Percentiles rank a stretch among this genome's conserved stretches.
These are phyloP conservation scores for Edolisoma coerulescens DNA, from an alignment of 2,113 vertebrate species.

Conservation along the genomic window DNA sequence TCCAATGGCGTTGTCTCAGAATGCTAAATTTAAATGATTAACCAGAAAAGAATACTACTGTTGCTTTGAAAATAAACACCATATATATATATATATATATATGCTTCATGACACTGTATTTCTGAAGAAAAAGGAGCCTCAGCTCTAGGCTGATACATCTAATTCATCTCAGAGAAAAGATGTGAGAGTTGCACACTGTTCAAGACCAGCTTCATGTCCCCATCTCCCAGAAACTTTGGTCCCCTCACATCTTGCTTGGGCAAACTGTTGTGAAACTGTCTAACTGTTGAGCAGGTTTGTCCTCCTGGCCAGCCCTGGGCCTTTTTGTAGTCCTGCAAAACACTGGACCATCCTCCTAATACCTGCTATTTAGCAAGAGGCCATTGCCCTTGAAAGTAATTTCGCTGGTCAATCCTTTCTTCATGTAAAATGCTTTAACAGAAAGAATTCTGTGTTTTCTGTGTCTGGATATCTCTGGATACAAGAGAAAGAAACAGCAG, in stretches of 20 bases:
- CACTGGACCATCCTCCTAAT: neutral
- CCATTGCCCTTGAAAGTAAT: rapidly evolving
- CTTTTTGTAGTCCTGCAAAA: neutral
- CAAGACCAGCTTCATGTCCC: neutral
- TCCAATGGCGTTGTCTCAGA: neutral
- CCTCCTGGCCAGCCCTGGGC: neutral
- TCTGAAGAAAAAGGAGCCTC: neutral
- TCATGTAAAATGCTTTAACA: neutral
- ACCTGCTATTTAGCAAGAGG: neutral
- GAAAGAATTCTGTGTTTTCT: neutral
- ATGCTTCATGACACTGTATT: neutral
- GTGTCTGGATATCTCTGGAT: neutral
- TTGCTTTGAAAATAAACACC: neutral
- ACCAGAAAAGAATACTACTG: neutral
- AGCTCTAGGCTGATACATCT: neutral
- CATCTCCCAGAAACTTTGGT: neutral
- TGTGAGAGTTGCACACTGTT: neutral
- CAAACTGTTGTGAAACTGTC: neutral
- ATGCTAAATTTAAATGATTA: neutral
- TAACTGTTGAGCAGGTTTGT: neutral
- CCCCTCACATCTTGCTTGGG: neutral
- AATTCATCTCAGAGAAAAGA: neutral
- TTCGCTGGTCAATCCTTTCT: neutral
- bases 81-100: neutral
- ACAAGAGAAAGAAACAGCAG: neutral